These are phyloP conservation scores for Pseudotriccus pelzelni DNA, from an alignment of 2,797 vertebrate genomes.

Conservation along the genomic window DNA sequence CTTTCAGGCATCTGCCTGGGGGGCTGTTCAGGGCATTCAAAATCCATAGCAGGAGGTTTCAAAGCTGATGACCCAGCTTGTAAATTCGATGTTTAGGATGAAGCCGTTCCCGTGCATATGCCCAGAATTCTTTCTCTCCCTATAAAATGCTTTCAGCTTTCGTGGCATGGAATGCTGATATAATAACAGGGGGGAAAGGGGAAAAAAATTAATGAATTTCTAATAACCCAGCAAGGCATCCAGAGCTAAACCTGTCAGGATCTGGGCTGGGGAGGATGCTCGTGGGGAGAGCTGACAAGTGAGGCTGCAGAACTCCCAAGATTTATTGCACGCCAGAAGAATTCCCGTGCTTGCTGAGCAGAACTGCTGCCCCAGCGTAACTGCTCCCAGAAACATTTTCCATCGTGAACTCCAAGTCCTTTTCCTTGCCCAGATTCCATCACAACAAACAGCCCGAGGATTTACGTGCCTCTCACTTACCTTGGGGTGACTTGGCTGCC, in stretches of 20 bases:
- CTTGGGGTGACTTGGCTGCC: background rate
- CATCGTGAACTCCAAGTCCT: constrained; percentile 5
- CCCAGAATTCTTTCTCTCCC: background rate
- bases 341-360: constrained; percentile 23
- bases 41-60: constrained; percentile 5
- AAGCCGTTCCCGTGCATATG: background rate
- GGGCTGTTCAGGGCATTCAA: background rate
- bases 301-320: background rate
- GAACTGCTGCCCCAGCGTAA: constrained; percentile 3
- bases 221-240: background rate
- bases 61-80: background rate
- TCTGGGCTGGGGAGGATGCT: background rate
- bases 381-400: constrained; percentile 48
- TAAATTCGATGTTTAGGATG: constrained; percentile 6
- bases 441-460: constrained; percentile 1
- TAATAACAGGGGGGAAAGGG: background rate
- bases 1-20: background rate
- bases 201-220: background rate
- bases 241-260: background rate
- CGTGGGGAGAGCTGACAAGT: constrained; percentile 1
- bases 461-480: background rate
- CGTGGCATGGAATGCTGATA: background rate
- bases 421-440: constrained; percentile 57
- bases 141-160: constrained; percentile 8
- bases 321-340: constrained; percentile 32